Evolutionary conservation across 2,888 invertebrate species (phyloP).

Genomic region (Sturmia bella): DNA sequence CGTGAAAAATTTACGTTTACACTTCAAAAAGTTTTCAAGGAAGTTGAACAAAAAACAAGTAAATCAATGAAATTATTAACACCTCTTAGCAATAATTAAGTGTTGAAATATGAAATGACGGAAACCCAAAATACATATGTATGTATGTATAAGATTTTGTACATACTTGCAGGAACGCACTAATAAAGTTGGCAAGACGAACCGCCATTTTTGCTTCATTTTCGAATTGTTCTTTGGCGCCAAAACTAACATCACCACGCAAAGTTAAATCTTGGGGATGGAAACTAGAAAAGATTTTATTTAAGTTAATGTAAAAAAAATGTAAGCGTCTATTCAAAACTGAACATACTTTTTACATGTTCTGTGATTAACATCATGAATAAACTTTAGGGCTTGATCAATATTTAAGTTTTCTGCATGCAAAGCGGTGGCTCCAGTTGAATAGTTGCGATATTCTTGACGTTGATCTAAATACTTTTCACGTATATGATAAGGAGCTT

Average conservation of each 20-base stretch:
- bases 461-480: conserved; percentile 89
- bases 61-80: conserved; percentile 66
- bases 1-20: conserved; percentile 80
- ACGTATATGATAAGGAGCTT: conserved; percentile 86
- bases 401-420: conserved; percentile 88
- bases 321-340: neutral
- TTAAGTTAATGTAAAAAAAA: neutral
- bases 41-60: conserved; percentile 48
- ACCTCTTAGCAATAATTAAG: conserved; percentile 63
- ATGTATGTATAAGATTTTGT: neutral
- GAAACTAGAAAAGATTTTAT: conserved; percentile 82
- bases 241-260: conserved; percentile 93
- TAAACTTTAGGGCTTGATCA: conserved; percentile 89
- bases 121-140: conserved; percentile 7
- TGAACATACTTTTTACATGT: conserved; percentile 82
- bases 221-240: conserved; percentile 93
- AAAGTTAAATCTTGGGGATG: conserved; percentile 88
- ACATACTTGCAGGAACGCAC: conserved; percentile 93
- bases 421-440: conserved; percentile 86
- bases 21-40: conserved; percentile 76
- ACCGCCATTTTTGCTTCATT: conserved; percentile 98
- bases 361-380: conserved; percentile 85
- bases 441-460: conserved; percentile 88
- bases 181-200: conserved; percentile 97
- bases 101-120: conserved; percentile 59